Conservation (phyloP, 1,140 invertebrate species). For the Drosophila sechellia region DNA sequence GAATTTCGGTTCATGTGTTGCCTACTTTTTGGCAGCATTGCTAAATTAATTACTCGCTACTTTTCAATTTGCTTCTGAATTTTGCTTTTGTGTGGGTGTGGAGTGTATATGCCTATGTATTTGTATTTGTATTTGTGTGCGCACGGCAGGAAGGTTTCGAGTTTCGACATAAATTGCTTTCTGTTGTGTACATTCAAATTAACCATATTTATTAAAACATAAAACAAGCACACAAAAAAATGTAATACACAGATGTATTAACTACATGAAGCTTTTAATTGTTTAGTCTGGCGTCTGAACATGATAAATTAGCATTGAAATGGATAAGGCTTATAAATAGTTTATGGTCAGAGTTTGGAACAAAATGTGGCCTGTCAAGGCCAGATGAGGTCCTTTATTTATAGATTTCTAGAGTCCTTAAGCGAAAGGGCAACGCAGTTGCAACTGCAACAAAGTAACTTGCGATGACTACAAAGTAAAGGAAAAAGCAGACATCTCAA, state of each 20-base stretch:
- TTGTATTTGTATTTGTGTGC: slow-evolving; percentile 37
- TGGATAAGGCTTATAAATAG: slow-evolving; percentile 13
- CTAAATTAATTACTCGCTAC: slow-evolving; percentile 18
- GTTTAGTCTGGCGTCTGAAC: slow-evolving; percentile 35
- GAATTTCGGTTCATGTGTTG: slow-evolving; percentile 19
- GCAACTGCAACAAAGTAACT: slow-evolving; percentile 8
- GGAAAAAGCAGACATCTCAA: slow-evolving; percentile 19
- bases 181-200: slow-evolving; percentile 14
- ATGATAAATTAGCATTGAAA: slow-evolving; percentile 34
- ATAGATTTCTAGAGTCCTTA: slow-evolving; percentile 8
- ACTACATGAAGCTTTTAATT: slow-evolving; percentile 35
- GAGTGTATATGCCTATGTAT: not conserved
- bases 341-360: slow-evolving; percentile 7
- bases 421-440: not conserved
- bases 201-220: slow-evolving; percentile 25
- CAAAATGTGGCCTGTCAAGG: slow-evolving; percentile 5
- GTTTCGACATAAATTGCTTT: slow-evolving; percentile 30
- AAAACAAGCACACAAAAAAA: slow-evolving; percentile 27
- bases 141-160: slow-evolving; percentile 73
- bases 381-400: slow-evolving; percentile 18
- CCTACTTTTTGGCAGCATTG: slow-evolving; percentile 51
- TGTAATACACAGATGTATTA: slow-evolving; percentile 23
- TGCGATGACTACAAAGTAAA: slow-evolving; percentile 19
- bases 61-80: slow-evolving; percentile 11
- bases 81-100: not conserved